These are phyloP conservation scores for Lates japonicus DNA, from an alignment of 2,797 vertebrate genomes.

Conservation along the genomic window DNA sequence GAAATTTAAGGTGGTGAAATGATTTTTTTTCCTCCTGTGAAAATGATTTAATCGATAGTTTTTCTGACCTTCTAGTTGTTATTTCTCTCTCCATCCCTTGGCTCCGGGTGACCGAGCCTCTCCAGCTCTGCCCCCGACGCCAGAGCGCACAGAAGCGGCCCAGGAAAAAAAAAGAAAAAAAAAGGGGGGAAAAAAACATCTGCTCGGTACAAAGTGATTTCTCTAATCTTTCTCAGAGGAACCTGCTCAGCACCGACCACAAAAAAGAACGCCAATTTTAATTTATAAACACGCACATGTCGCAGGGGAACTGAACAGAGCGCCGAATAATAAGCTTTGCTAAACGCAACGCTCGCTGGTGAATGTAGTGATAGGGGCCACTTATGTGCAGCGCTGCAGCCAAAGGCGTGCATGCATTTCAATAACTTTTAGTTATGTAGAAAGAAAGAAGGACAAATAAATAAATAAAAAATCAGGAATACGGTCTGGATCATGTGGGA, in stretches of 20 bases:
- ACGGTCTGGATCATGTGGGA: not conserved
- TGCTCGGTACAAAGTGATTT: slow-evolving; percentile 77
- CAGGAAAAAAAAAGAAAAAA: slow-evolving; percentile 44
- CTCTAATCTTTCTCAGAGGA: slow-evolving; percentile 79
- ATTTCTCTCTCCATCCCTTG: not conserved
- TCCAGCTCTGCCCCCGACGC: slow-evolving; percentile 27
- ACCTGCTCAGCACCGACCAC: slow-evolving; percentile 72
- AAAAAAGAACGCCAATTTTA: slow-evolving; percentile 71
- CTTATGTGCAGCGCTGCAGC: slow-evolving; percentile 43
- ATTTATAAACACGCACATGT: slow-evolving; percentile 75
- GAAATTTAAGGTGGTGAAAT: not conserved
- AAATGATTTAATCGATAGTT: not conserved
- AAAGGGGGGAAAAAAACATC: no score
- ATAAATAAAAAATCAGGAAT: not conserved
- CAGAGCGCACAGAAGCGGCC: slow-evolving; percentile 52
- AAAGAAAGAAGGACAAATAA: not conserved
- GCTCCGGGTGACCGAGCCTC: slow-evolving; percentile 48
- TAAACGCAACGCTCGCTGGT: slow-evolving; percentile 44
- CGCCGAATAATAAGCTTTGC: slow-evolving; percentile 64
- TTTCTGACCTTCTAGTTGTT: not conserved
- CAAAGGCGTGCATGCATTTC: slow-evolving; percentile 43
- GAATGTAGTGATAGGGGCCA: slow-evolving; percentile 45
- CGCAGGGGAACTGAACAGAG: slow-evolving; percentile 70
- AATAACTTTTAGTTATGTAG: slow-evolving; percentile 42
- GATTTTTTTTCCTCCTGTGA: not conserved